Base-by-base conservation (phyloP, 2,113 vertebrate genomes). In the Nyctibius bracteatus region DNA sequence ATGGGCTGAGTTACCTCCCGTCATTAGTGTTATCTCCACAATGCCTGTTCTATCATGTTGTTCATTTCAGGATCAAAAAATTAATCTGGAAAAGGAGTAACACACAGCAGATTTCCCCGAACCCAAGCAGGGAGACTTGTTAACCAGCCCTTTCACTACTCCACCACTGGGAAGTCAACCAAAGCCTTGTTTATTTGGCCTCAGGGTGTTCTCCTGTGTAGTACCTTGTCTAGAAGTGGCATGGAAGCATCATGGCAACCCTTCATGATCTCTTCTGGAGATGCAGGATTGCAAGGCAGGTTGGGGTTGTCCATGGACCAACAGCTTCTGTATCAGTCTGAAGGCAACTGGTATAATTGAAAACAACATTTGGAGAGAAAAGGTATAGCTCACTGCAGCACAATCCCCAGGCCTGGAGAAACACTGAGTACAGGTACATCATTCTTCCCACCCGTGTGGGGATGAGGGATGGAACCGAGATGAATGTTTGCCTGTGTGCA, bases 11-110 rank as follows among this genome's bases (percentile, higher is more conserved):
- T 67, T 95, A 67, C 68, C 92, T 94, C 81, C 57, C 58, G 20
- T 88, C 66, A 28, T 92, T 52, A 89, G 12, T 23, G 49, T 91
- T 96, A 95, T 94, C 95, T 95, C 61, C 49, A 49, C 52, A 28
- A 13, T 30, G 83, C 94, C 39, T 93, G 88, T 91, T 95, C 65
- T 55, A 44, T 71, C 94, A 86, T 46, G 92, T 62, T 57, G 46
- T 18, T 88, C 75, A 71, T 78, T 95, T 88, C 82, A 88, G 52
- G 80, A 68, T 75, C 65, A 89, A 91, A 94, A 95, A 83, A 61
- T 44, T 58, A 58, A 30, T 47, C 39, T 75, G 49, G 80, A 67
- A 93, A 68, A 96, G 63, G 67, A 86, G 59, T 51, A 95, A 35
- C 63, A 58, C 27, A 16, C 16, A 72, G 54, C 33, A 55, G 67